These are phyloP conservation scores for Camponotus pennsylvanicus DNA, from an alignment of 1,140 invertebrate genomes.

Conservation along the genomic window DNA sequence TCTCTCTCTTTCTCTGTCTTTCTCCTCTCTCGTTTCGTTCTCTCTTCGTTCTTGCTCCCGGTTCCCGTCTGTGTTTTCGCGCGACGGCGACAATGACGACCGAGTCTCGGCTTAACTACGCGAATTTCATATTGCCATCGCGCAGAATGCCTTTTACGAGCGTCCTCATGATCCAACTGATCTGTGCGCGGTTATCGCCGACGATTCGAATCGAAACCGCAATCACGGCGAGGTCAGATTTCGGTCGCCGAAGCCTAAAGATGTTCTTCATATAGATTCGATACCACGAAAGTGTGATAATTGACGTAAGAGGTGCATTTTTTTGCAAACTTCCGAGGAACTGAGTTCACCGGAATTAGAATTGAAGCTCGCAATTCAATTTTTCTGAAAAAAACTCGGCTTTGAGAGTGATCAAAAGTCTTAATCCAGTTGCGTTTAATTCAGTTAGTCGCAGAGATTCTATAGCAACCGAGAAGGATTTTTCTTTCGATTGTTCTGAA, in stretches of 20 bases:
- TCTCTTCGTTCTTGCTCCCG: constrained; percentile 37
- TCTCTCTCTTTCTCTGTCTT: not conserved
- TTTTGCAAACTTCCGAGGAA: not conserved
- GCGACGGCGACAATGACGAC: constrained; percentile 24
- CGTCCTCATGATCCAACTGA: constrained; percentile 9
- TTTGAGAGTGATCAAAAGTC: not conserved
- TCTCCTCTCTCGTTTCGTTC: constrained; percentile 32
- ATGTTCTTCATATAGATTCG: not conserved
- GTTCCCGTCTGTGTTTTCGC: constrained; percentile 23
- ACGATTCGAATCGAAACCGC: constrained; percentile 6
- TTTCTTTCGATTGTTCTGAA: not conserved
- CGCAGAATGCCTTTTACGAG: constrained; percentile 30
- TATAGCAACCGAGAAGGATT: not conserved
- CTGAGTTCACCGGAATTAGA: not conserved
- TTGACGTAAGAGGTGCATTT: not conserved
- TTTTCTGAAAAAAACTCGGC: not conserved
- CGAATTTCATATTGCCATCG: constrained; percentile 27
- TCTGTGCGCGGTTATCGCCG: constrained; percentile 18
- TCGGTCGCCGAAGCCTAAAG: not conserved
- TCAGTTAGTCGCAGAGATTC: not conserved
- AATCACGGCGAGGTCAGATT: constrained; percentile 44
- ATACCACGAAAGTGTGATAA: not conserved
- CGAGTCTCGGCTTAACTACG: constrained; percentile 35
- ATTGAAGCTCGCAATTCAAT: not conserved
- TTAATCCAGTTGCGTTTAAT: not conserved